Base-by-base conservation (phyloP, 2,113 vertebrate genomes). In the Nanorana parkeri region DNA sequence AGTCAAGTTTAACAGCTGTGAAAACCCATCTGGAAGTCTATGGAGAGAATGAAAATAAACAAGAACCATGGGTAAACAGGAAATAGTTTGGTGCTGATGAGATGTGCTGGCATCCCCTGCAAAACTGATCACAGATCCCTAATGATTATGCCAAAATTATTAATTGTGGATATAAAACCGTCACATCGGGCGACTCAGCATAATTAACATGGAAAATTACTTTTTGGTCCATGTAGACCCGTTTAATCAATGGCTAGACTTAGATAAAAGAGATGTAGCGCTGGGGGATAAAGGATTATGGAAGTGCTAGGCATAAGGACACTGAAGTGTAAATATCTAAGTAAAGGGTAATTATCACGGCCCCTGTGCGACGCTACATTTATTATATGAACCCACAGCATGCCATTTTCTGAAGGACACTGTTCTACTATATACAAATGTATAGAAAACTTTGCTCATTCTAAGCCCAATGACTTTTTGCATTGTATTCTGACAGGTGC, bases 1-100 rank as follows among this genome's bases (percentile, higher is more conserved):
- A 0, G 96, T 96, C 91, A 99, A 90, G 87, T 95, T 99, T 89
- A 99, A 92, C 56, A 99, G 95, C 85, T 99, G 98, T 23, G 97
- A 99, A 95, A 99, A 99, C 86, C 98, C 97, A 89, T 99, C 97
- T 66, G 98, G 97, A 89, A 99, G 96, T 89, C 98, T 99, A 80
- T 2, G 83, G 0, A 84, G 71, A 89, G 86, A 85, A 17, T 89
- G 3, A 63, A 85, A 71, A 86, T 17, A 36, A 26, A 41, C 4
- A 17, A 6, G 24, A 71, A 54, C 0, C 3, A 55, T n/a, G 5
- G 23, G 26, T 24, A 74, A 74, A 74, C 19, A 63, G 56, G 58
- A 74, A 64, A 74, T 74, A 29, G 4, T 24, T 17, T 74, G 26
- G 19, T 24, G 24, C n/a, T 60, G 5, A 41, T 19, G 20, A 24